Evolutionary conservation across 1,140 invertebrate genomes (phyloP).

Genomic region (Delia radicum): DNA sequence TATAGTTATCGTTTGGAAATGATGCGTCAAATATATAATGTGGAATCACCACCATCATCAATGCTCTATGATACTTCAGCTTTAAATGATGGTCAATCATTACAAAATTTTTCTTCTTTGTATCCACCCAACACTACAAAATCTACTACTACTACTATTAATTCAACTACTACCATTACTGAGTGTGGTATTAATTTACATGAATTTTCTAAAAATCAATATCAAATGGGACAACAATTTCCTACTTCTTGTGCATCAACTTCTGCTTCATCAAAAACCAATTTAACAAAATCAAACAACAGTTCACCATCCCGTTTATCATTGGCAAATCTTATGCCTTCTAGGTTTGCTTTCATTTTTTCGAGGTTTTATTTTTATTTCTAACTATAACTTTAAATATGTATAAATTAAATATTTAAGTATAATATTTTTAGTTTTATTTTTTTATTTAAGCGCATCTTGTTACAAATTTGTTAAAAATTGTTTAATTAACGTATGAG

Average conservation of each 20-base stretch:
- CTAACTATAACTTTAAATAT: neutral
- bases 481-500: no score
- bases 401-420: no score
- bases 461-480: no score
- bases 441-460: no score
- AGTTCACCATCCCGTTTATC: constrained; percentile 66
- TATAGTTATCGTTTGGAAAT: constrained; percentile 88
- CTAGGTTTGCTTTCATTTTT: constrained; percentile 70
- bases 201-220: neutral
- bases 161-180: neutral
- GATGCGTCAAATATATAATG: constrained; percentile 96
- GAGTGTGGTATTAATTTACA: neutral
- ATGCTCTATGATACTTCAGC: constrained; percentile 52
- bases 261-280: neutral
- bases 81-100: constrained; percentile 17
- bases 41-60: constrained; percentile 66
- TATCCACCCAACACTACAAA: neutral
- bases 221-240: neutral
- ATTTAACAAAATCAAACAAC: constrained; percentile 1
- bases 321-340: constrained; percentile 81
- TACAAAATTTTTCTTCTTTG: constrained; percentile 8
- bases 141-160: neutral
- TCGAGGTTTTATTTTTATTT: constrained; percentile 35
- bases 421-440: no score
- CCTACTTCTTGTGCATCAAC: neutral